Conservation (phyloP, 2,113 vertebrate genomes). For the Tichodroma muraria region DNA sequence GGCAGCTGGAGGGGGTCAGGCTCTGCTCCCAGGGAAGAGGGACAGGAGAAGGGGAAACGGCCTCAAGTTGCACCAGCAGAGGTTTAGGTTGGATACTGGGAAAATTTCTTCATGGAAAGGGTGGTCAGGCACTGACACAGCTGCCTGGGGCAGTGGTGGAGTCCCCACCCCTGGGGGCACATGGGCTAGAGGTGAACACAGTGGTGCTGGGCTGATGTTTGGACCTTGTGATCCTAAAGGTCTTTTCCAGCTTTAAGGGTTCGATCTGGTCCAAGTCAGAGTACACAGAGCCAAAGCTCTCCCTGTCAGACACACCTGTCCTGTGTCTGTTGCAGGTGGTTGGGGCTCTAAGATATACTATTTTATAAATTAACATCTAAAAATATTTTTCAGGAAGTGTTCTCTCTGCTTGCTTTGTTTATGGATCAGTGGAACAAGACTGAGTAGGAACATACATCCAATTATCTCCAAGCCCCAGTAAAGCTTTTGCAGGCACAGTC, state of each 20-base stretch:
- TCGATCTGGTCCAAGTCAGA: background rate
- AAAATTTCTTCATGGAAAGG: background rate
- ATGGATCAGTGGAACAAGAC: background rate
- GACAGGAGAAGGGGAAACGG: rapidly evolving
- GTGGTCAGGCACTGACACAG: background rate
- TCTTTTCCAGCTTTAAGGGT: background rate
- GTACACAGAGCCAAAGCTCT: background rate
- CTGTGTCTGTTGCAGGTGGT: background rate
- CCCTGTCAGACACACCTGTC: background rate
- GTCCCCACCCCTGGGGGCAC: background rate
- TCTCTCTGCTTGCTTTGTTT: background rate
- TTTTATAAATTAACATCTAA: background rate
- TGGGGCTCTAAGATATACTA: background rate
- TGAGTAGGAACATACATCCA: background rate
- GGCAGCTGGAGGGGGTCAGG: rapidly evolving
- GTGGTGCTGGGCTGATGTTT: background rate
- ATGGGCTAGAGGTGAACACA: background rate
- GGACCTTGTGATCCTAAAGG: background rate
- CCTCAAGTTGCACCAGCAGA: rapidly evolving
- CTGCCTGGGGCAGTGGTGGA: background rate
- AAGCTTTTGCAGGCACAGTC: background rate
- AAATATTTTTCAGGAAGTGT: background rate
- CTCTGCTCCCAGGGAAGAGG: background rate
- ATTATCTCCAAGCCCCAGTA: background rate
- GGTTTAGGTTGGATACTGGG: background rate